phyloP scores from a whole-genome alignment of 2,113 vertebrate genomes.

The Engystomops pustulosus region DNA sequence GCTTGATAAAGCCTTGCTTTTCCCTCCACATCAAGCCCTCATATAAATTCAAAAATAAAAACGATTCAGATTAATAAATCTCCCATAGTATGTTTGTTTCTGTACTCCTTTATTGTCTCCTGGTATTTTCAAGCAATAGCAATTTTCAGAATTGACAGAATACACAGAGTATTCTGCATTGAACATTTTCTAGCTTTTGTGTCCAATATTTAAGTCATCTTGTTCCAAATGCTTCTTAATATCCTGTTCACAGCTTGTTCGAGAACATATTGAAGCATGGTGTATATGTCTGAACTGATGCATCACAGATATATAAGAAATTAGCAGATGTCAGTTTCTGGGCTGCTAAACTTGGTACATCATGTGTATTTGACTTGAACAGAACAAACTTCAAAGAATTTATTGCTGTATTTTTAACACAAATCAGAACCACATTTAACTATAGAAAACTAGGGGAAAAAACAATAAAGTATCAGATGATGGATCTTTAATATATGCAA shows the following conservation, averaged over 20 bases:
- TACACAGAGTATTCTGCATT: no score
- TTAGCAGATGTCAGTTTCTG: constrained; percentile 5
- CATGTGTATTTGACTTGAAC: not conserved
- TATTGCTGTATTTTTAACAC: not conserved
- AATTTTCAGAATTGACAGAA: no score
- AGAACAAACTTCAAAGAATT: not conserved
- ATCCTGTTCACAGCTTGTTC: not conserved
- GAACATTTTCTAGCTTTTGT: no score
- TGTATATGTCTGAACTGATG: not conserved
- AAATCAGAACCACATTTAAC: not conserved
- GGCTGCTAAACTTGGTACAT: not conserved
- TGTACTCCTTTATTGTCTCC: no score
- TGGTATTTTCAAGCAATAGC: no score
- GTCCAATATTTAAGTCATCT: no score
- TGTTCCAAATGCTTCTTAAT: not conserved
- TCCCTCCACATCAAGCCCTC: no score
- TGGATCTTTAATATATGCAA: not conserved
- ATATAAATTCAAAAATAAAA: no score
- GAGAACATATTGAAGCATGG: not conserved
- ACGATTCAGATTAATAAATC: no score
- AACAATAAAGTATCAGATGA: not conserved
- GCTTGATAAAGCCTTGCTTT: no score
- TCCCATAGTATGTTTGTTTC: no score
- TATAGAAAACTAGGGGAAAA: not conserved
- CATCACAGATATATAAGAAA: constrained; percentile 14